Evolutionary conservation across 2,888 invertebrate genomes (phyloP), one percentile per base, ranked within the genome.

Genomic region (Melanostoma mellinum): DNA sequence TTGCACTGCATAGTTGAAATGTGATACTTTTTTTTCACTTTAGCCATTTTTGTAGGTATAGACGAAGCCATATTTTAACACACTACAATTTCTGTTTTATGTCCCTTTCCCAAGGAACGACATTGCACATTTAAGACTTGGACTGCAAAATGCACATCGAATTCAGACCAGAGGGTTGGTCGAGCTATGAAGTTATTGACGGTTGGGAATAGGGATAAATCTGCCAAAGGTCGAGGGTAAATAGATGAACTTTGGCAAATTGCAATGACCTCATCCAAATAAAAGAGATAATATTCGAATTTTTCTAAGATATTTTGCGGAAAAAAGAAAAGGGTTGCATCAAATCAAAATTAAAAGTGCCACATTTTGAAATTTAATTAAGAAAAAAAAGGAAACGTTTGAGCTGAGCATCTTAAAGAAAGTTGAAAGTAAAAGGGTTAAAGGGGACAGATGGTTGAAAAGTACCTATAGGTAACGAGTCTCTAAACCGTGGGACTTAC

Each of bases 151-250:
- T 36, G 46, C 55, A 32, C 6, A n/a, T 32, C 38, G 3, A n/a
- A 58, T 6, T 61, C 35, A 35, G 36, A 10, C 35, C 3, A 8
- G 2, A 33, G 44, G 60, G 61, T 40, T 61, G 35, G 30, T 52
- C n/a, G 32, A 33, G 5, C 30, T 36, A 6, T 20, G 2, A 0
- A 46, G 42, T 30, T 52, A 36, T 20, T 6, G 46, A 6, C 6
- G 1, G 1, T 6, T 35, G 6, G 6, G 2, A 20, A 35, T n/a
- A 30, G 42, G 6, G 61, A 30, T 73, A 38, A 30, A 32, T 33
- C 48, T 76, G 77, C 56, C 81, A 80, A 80, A 85, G 85, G 85
- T 85, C 85, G 76, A 76, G 85, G 80, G 80, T 85, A 85, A 85
- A 85, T 48, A 61, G 42, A 68, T 80, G 80, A 85, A 85, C 75